phyloP scores from a whole-genome alignment of 2,797 vertebrate species.

The Oreonectes daqikongensis region DNA sequence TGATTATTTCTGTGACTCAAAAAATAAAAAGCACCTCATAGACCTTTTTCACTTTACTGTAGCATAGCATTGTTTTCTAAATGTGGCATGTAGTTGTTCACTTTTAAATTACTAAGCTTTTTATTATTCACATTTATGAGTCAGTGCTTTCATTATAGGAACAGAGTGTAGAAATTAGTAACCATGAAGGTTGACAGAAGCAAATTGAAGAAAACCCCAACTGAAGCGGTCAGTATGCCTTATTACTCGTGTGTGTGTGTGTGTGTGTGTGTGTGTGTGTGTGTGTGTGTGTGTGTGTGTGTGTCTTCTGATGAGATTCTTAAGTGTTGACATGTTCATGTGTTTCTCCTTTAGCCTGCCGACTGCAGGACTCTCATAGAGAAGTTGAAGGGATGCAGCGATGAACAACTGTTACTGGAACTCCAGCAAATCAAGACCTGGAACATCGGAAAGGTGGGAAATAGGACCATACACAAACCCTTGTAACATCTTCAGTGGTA shows the following conservation, averaged over 20 bases:
- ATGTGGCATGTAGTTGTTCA: neutral
- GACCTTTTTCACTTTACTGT: neutral
- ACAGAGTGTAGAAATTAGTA: constrained; percentile 77
- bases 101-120: neutral
- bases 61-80: neutral
- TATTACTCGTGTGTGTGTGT: neutral
- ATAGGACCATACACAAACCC: neutral
- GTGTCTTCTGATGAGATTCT: neutral
- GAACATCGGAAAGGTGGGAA: constrained; percentile 94
- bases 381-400: constrained; percentile 92
- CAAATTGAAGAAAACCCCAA: constrained; percentile 97
- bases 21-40: neutral
- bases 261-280: neutral
- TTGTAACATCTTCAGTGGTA: neutral
- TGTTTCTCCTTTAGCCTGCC: constrained; percentile 81
- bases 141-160: constrained; percentile 63
- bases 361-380: constrained; percentile 97
- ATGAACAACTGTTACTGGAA: constrained; percentile 92
- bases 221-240: constrained; percentile 89
- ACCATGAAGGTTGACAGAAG: constrained; percentile 98
- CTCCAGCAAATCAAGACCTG: constrained; percentile 98
- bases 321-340: constrained; percentile 31
- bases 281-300: neutral
- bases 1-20: neutral
- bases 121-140: constrained; percentile 1